Base-by-base conservation (phyloP, 1,140 invertebrate genomes). In the Ceratina calcarata region DNA sequence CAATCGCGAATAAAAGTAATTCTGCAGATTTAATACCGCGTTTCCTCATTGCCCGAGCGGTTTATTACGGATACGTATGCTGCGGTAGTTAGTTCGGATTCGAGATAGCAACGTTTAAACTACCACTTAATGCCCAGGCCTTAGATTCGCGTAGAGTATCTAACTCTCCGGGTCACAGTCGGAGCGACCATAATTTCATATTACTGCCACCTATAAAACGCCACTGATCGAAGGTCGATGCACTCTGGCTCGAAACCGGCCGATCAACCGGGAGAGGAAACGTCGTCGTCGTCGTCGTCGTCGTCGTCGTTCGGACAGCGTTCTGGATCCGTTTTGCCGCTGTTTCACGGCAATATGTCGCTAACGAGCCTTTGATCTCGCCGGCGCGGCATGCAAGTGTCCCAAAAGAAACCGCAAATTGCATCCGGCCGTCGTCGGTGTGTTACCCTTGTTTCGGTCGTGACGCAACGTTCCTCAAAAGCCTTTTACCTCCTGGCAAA, bases 361-460 rank as follows among this genome's bases (percentile, higher is more conserved):
- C 51, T 72, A 72, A 78, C 76, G 16, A 78, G 57, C 45, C 76
- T 78, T 62, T 78, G 68, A 78, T 78, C 76, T 71, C 49, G 49
- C 58, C 68, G 76, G 6, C 18, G 57, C 53, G 66, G 75, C n/a
- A 24, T 78, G 58, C 8, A 55, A 64, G 58, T 64, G 76, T 72
- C 49, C 68, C 69, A 58, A 78, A 72, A 62, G 49, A 55, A 72
- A 72, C 68, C 76, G 16, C 76, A 78, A 78, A 78, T 78, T 72
- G 69, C 76, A 72, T 78, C 76, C 68, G 67, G 68, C 27, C 76
- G 68, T 24, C 45, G 58, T 27, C 1, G 37, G 4, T 55, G 49
- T n/a, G 66, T 32, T 62, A 61, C 75, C 13, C 24, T 77, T 51
- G 57, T 70, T 51, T 77, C 45, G 13, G 0, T 27, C 16, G 37